A percentile compares a stretch with the other conserved stretches of the same genome.
Conservation (phyloP, 2,888 invertebrate species). For the Xestia xanthographa region DNA sequence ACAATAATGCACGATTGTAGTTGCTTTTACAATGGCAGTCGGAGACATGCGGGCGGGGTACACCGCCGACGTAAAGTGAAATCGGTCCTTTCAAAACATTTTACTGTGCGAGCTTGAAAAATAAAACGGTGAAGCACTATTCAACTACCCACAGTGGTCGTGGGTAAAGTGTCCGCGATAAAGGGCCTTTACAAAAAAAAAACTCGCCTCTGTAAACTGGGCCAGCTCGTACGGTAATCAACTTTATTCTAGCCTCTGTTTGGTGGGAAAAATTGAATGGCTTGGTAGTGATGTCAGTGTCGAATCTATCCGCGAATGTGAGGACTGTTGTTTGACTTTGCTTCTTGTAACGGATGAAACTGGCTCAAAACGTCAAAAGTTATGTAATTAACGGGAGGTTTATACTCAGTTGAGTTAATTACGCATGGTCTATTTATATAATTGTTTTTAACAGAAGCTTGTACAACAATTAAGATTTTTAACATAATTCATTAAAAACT, state of each 20-base stretch:
- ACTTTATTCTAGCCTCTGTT: conserved; percentile 66
- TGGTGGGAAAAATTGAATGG: conserved; percentile 63
- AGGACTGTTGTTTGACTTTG: conserved; percentile 23
- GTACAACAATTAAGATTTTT: too few relatives aligned
- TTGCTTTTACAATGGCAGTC: conserved; percentile 85
- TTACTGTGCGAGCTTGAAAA: conserved; percentile 85
- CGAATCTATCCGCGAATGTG: conserved; percentile 32
- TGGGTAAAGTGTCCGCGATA: conserved; percentile 77
- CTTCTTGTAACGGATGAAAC: conserved; percentile 6
- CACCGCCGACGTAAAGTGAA: conserved; percentile 84
- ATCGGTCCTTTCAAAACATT: conserved; percentile 90
- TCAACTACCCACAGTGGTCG: conserved; percentile 80
- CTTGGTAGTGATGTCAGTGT: conserved; percentile 48
- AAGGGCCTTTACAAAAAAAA: conserved; percentile 74
- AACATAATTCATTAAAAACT: too few relatives aligned
- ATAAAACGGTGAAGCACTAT: conserved; percentile 84
- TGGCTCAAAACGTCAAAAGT: neutral
- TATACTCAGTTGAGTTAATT: neutral
- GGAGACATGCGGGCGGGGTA: conserved; percentile 83
- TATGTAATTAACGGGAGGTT: conserved; percentile 2
- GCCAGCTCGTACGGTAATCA: conserved; percentile 69
- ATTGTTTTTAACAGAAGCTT: too few relatives aligned
- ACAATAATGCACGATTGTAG: conserved; percentile 89
- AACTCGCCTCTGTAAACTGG: conserved; percentile 66
- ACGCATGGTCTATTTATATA: neutral